A percentile compares a stretch with the other conserved stretches of the same genome.
Evolutionary conservation across 2,113 vertebrate genomes (phyloP).

Genomic region (Tragelaphus imberbis): DNA sequence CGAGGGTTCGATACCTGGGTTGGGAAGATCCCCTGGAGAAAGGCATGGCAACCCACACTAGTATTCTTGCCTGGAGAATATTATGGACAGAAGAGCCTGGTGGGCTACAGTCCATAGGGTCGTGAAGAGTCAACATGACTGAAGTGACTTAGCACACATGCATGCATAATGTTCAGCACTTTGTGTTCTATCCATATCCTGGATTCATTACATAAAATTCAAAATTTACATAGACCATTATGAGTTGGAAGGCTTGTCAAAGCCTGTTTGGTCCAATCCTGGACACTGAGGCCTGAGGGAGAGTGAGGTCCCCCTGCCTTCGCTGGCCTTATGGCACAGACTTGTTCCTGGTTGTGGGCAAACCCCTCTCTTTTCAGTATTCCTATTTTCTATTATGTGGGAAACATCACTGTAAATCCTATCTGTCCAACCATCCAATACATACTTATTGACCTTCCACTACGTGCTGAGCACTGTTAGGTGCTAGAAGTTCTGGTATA

Average conservation of each 20-base stretch:
- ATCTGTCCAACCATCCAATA: neutral
- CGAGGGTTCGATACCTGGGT: neutral
- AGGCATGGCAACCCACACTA: neutral
- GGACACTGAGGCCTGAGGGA: neutral
- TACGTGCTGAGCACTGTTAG: neutral
- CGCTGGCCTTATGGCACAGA: rapidly evolving
- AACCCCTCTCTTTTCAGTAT: neutral
- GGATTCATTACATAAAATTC: neutral
- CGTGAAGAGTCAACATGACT: rapidly evolving
- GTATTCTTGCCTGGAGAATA: neutral
- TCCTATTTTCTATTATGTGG: neutral
- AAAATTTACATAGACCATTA: neutral
- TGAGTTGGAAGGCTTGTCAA: neutral
- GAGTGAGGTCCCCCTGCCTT: neutral
- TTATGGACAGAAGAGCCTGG: neutral
- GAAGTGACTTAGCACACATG: neutral
- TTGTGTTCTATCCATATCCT: neutral
- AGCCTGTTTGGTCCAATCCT: neutral
- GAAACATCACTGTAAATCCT: neutral
- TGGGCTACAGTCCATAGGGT: neutral
- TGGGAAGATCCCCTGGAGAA: neutral
- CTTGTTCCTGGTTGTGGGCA: neutral
- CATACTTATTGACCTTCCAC: neutral
- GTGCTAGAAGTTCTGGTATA: neutral
- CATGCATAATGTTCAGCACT: neutral